Conservation (phyloP, 2,888 invertebrate species). For the Lithosia quadra region DNA sequence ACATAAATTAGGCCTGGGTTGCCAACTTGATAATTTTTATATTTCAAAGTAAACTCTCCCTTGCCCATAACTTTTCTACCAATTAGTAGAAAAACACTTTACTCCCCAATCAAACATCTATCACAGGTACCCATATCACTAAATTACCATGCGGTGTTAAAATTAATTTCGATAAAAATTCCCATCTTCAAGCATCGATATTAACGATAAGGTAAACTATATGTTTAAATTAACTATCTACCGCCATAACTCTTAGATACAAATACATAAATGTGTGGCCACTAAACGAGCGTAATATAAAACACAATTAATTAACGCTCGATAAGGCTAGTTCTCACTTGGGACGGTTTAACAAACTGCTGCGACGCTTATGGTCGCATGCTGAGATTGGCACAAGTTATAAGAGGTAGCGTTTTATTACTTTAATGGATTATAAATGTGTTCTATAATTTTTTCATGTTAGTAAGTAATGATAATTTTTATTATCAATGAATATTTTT, state of each 20-base stretch:
- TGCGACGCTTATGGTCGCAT: conserved; percentile 60
- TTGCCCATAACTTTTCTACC: background rate
- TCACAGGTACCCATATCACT: background rate
- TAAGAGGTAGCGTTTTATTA: conserved; percentile 9
- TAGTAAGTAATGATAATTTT: too few relatives aligned
- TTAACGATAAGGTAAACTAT: conserved; percentile 12
- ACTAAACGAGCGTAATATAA: conserved; percentile 55
- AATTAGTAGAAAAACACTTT: background rate
- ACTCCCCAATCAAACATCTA: background rate
- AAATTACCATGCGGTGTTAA: background rate
- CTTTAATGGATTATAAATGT: background rate
- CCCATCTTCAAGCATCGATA: background rate
- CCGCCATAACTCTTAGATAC: conserved; percentile 33
- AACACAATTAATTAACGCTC: conserved; percentile 69
- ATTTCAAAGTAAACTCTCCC: too few relatives aligned
- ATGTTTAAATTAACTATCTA: conserved; percentile 20
- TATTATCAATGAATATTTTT: too few relatives aligned
- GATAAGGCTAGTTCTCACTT: conserved; percentile 65
- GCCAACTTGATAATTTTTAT: too few relatives aligned
- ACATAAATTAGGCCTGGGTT: too few relatives aligned
- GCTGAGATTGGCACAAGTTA: conserved; percentile 47
- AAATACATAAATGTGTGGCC: conserved; percentile 52
- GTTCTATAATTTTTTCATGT: too few relatives aligned
- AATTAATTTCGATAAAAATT: background rate
- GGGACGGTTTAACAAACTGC: conserved; percentile 62